A percentile compares a stretch with the other conserved stretches of the same genome.
Conservation (phyloP, 53 echinoderm and acorn worm species). For the Paracentrotus lividus region DNA sequence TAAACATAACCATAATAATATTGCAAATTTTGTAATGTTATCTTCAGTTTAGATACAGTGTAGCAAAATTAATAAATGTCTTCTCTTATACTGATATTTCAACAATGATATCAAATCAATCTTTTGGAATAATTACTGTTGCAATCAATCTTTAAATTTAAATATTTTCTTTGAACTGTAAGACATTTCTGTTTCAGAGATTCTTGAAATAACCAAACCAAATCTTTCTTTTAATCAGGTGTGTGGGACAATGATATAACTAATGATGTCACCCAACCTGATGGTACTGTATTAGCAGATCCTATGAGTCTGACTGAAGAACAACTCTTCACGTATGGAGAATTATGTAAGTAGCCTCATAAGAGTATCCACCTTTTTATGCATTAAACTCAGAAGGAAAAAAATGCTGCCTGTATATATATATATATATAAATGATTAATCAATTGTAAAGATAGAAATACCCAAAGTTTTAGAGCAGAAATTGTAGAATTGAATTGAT, state of each 20-base stretch:
- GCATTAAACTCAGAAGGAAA: not conserved
- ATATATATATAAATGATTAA: not conserved
- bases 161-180: too few relatives aligned
- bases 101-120: not conserved
- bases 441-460: not conserved
- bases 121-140: not conserved
- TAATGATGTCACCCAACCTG: constrained; percentile 62
- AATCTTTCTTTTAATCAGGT: constrained; percentile 60
- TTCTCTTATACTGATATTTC: too few relatives aligned
- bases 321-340: constrained; percentile 78
- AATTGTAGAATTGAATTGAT: not conserved
- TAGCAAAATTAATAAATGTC: too few relatives aligned
- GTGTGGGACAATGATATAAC: constrained; percentile 77
- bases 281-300: constrained; percentile 54
- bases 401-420: not conserved
- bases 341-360: constrained; percentile 78
- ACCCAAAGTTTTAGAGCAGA: not conserved
- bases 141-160: not conserved
- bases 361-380: not conserved
- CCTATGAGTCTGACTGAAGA: constrained; percentile 56
- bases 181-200: not conserved
- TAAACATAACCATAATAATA: too few relatives aligned
- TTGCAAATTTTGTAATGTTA: too few relatives aligned
- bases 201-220: not conserved
- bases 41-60: too few relatives aligned